phyloP scores from a whole-genome alignment of 2,113 vertebrate species.

The Notechis scutatus region DNA sequence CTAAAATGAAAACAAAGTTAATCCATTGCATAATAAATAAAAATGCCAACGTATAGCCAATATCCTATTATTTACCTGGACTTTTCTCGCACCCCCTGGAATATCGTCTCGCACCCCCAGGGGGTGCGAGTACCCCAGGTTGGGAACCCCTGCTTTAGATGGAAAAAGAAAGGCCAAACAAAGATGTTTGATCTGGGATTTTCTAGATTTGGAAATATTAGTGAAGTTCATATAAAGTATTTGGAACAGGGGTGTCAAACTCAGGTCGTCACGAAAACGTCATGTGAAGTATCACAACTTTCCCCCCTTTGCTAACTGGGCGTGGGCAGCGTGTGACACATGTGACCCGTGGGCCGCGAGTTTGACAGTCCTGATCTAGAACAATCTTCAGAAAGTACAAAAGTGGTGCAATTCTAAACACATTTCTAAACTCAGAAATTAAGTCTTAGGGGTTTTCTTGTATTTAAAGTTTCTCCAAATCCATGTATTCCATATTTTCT shows the following conservation, averaged over 20 bases:
- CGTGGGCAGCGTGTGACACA: too few relatives aligned
- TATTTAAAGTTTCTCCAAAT: background rate
- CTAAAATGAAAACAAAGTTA: too few relatives aligned
- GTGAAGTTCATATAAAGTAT: background rate
- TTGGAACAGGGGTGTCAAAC: too few relatives aligned
- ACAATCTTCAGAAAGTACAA: background rate
- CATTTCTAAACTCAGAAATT: background rate
- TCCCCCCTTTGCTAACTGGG: too few relatives aligned
- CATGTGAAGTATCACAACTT: too few relatives aligned
- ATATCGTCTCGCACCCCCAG: too few relatives aligned
- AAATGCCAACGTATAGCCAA: too few relatives aligned
- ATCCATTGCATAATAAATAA: too few relatives aligned
- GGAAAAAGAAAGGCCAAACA: background rate
- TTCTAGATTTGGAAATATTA: background rate
- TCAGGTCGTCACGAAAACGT: too few relatives aligned
- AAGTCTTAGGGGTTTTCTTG: background rate
- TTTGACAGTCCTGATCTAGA: background rate
- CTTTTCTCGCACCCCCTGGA: too few relatives aligned
- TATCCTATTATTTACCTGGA: too few relatives aligned
- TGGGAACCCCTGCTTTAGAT: background rate
- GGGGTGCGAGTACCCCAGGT: too few relatives aligned
- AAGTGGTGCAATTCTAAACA: background rate
- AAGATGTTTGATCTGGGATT: background rate
- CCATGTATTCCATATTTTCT: background rate
- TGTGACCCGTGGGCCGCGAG: accelerated